Conservation (phyloP, 2,797 vertebrate species). For the Alauda arvensis region DNA sequence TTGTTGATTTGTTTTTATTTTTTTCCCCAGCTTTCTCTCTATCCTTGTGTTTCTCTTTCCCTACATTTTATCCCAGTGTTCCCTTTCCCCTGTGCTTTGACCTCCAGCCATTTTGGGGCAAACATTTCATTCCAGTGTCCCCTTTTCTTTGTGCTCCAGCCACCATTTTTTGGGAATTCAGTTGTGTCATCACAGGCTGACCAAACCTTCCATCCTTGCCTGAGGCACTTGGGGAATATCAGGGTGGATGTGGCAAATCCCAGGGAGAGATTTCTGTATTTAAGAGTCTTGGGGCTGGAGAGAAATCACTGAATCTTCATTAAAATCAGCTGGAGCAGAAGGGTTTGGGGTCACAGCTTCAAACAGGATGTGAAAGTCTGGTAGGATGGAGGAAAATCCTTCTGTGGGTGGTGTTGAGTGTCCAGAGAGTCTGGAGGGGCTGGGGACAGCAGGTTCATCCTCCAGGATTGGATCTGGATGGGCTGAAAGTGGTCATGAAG, state of each 20-base stretch:
- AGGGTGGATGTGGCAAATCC: neutral
- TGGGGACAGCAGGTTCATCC: neutral
- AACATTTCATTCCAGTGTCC: neutral
- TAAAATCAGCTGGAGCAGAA: neutral
- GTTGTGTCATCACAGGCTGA: fast-evolving
- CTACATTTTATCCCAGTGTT: neutral
- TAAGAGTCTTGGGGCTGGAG: neutral
- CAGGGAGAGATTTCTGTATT: neutral
- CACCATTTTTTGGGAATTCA: neutral
- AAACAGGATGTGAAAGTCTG: neutral
- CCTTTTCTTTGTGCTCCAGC: neutral
- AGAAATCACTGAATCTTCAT: neutral
- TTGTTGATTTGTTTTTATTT: neutral
- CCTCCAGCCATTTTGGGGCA: neutral
- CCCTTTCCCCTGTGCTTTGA: neutral
- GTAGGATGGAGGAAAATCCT: neutral
- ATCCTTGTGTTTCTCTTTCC: neutral
- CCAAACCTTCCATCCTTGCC: neutral
- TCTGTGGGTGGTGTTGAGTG: neutral
- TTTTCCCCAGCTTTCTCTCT: neutral
- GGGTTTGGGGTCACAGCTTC: neutral
- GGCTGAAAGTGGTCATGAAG: neutral
- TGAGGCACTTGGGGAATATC: neutral
- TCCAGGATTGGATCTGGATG: neutral
- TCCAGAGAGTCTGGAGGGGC: neutral